phyloP scores from a whole-genome alignment of 2,888 invertebrate genomes.

The Sicus ferrugineus region DNA sequence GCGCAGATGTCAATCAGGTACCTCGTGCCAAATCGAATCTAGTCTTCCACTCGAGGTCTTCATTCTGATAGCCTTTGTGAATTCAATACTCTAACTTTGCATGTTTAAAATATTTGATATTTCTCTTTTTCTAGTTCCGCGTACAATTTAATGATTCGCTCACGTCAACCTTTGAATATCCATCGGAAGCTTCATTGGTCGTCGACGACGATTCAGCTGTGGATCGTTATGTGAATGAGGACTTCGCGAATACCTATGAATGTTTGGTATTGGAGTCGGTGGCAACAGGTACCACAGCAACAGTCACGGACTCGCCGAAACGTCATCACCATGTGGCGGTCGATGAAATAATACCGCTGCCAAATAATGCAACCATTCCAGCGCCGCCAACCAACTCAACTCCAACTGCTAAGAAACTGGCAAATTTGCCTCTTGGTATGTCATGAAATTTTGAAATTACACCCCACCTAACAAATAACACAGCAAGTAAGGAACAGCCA shows the following conservation, averaged over 20 bases:
- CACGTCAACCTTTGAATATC: constrained; percentile 91
- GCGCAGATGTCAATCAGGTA: no score
- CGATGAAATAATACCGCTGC: constrained; percentile 62
- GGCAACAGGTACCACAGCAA: constrained; percentile 10
- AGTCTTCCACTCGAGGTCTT: no score
- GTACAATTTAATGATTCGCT: constrained; percentile 90
- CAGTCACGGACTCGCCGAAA: constrained; percentile 34
- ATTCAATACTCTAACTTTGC: background rate
- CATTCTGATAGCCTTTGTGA: background rate
- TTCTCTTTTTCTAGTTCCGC: constrained; percentile 72
- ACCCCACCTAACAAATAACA: constrained; percentile 13
- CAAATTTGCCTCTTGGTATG: constrained; percentile 64
- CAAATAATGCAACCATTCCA: constrained; percentile 39
- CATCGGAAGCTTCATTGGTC: constrained; percentile 84
- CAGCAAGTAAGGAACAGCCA: constrained; percentile 14
- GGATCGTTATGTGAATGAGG: constrained; percentile 41
- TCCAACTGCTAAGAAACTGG: constrained; percentile 59
- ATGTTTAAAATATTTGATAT: constrained; percentile 16
- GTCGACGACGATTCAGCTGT: constrained; percentile 70
- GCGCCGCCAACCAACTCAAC: constrained; percentile 38
- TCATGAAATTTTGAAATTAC: constrained; percentile 30
- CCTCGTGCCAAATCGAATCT: no score
- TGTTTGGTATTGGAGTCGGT: constrained; percentile 47
- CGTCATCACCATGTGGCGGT: constrained; percentile 60
- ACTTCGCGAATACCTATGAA: constrained; percentile 44